A percentile compares a stretch with the other conserved stretches of the same genome.
These are phyloP conservation scores for Amorpha juglandis DNA, from an alignment of 2,888 invertebrate species.

Conservation along the genomic window DNA sequence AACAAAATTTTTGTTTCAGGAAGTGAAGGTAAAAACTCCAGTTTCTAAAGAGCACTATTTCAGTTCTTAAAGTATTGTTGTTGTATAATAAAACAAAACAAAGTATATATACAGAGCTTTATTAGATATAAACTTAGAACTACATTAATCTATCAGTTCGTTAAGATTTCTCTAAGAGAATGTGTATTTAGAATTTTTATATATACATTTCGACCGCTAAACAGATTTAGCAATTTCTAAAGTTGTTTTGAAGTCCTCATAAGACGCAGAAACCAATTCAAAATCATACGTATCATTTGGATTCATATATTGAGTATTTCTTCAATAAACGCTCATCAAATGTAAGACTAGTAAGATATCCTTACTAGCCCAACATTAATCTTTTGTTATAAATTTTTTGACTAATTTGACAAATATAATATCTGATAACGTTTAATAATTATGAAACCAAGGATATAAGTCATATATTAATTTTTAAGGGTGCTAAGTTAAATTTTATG, in stretches of 20 bases:
- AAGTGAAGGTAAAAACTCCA: too few relatives aligned
- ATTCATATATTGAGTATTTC: not conserved
- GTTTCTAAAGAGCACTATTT: too few relatives aligned
- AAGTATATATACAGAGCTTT: slow-evolving; percentile 65
- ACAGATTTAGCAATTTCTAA: not conserved
- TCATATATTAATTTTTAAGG: too few relatives aligned
- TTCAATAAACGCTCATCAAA: not conserved
- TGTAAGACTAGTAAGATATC: not conserved
- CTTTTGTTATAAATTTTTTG: too few relatives aligned
- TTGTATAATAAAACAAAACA: slow-evolving; percentile 33
- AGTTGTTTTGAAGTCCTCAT: not conserved
- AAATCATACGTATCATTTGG: not conserved
- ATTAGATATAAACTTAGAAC: slow-evolving; percentile 61
- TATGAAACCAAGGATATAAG: too few relatives aligned
- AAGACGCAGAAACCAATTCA: not conserved
- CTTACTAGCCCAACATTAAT: not conserved
- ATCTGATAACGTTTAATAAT: too few relatives aligned
- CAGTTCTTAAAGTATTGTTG: too few relatives aligned
- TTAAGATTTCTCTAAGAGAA: slow-evolving; percentile 35
- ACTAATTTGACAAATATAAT: not conserved
- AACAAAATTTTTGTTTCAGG: too few relatives aligned
- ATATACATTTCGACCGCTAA: not conserved
- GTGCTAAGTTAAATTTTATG: too few relatives aligned
- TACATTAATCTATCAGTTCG: slow-evolving; percentile 83
- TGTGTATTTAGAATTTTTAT: slow-evolving; percentile 14